These are phyloP conservation scores for Macropis europaea DNA, from an alignment of 2,888 invertebrate species.

Conservation along the genomic window DNA sequence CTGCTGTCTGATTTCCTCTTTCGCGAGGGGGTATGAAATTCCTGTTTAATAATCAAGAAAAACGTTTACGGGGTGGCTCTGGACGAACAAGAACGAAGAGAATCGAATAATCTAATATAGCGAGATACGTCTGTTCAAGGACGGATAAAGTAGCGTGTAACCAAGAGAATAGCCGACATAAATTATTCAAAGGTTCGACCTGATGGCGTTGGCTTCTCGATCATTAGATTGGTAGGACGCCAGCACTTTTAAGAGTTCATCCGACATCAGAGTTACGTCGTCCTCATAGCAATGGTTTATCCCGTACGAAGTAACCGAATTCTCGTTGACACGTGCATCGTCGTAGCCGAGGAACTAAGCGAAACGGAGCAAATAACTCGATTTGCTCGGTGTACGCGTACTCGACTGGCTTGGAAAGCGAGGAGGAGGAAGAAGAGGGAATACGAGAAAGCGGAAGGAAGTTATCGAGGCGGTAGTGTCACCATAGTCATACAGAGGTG, in stretches of 20 bases:
- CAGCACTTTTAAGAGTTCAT: constrained; percentile 44
- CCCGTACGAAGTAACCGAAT: constrained; percentile 57
- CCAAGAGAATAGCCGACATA: constrained; percentile 36
- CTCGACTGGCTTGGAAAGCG: constrained; percentile 51
- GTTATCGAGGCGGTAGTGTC: constrained; percentile 67
- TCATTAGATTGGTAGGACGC: constrained; percentile 59
- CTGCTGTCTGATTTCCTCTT: too few relatives aligned
- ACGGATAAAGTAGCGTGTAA: constrained; percentile 9
- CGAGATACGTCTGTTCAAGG: not conserved
- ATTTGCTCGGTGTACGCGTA: constrained; percentile 58
- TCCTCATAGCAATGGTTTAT: constrained; percentile 45
- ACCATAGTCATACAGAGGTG: constrained; percentile 62
- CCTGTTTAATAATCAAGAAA: constrained; percentile 29
- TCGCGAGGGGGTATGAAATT: constrained; percentile 8
- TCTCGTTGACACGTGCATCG: constrained; percentile 66
- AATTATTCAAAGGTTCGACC: constrained; percentile 52
- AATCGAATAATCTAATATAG: constrained; percentile 12
- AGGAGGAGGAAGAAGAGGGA: constrained; percentile 5
- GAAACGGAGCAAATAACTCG: constrained; percentile 64
- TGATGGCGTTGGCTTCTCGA: constrained; percentile 24
- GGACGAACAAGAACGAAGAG: not conserved
- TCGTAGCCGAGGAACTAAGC: constrained; percentile 49
- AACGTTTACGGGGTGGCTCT: not conserved
- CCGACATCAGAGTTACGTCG: constrained; percentile 61
- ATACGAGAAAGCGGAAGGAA: constrained; percentile 61